phyloP scores from a whole-genome alignment of 2,113 vertebrate genomes.

The Isichthys henryi region DNA sequence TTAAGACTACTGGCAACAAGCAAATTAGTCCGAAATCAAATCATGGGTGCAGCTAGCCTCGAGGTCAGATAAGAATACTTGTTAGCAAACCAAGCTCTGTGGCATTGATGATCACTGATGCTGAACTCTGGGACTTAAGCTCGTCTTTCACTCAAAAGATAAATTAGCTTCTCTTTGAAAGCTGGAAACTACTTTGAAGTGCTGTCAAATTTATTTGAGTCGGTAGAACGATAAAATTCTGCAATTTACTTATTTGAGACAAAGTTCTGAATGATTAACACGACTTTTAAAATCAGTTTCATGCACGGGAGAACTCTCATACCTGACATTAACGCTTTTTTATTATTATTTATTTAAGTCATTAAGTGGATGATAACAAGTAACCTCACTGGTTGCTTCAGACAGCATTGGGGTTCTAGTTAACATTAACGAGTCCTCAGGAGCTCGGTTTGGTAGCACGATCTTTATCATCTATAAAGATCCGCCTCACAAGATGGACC shows the following conservation, averaged over 20 bases:
- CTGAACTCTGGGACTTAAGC: neutral
- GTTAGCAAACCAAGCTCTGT: neutral
- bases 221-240: neutral
- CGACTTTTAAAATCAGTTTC: neutral
- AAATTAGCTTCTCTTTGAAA: neutral
- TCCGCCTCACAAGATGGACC: neutral
- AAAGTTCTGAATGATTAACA: neutral
- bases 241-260: neutral
- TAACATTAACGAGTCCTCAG: neutral
- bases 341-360: neutral
- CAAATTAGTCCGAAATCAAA: neutral
- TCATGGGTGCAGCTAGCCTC: neutral
- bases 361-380: neutral
- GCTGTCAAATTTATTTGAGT: neutral
- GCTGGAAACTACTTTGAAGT: neutral
- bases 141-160: neutral
- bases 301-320: neutral
- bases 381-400: neutral
- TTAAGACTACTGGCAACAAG: neutral
- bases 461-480: neutral
- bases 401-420: neutral
- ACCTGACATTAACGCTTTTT: neutral
- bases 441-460: neutral
- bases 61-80: neutral
- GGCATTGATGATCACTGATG: neutral